Conservation (phyloP, 2,888 invertebrate genomes). For the Lithosia quadra region DNA sequence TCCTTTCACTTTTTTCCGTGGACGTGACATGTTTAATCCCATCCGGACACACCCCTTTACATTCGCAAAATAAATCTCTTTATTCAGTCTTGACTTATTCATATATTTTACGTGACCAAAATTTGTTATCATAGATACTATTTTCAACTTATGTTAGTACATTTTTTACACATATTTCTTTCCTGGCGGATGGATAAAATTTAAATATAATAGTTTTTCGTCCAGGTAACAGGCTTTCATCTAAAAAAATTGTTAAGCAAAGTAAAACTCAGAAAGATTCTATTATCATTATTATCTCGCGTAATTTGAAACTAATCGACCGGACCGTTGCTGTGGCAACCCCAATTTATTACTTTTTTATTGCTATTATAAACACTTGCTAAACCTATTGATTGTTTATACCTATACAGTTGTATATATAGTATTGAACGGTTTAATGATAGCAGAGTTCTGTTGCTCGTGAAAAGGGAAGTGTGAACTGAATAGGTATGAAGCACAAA, state of each 20-base stretch:
- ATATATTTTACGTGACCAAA: neutral
- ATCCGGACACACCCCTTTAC: neutral
- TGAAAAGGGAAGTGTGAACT: too few species aligned
- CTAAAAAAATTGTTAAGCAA: neutral
- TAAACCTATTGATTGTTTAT: slow-evolving; percentile 6
- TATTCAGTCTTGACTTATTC: slow-evolving; percentile 4
- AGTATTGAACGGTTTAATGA: too few species aligned
- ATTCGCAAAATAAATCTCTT: slow-evolving; percentile 4
- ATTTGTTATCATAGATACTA: neutral
- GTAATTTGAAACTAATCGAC: slow-evolving; percentile 7
- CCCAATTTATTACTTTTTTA: slow-evolving; percentile 19
- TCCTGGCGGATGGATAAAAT: neutral
- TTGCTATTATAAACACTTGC: slow-evolving; percentile 14
- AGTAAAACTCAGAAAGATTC: neutral
- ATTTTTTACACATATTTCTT: neutral
- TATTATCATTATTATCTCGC: too few species aligned
- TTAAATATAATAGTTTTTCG: too few species aligned
- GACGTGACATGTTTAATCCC: neutral
- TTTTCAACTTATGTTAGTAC: neutral
- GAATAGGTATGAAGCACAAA: too few species aligned
- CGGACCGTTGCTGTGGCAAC: slow-evolving; percentile 9
- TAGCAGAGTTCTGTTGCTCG: too few species aligned
- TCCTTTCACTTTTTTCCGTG: neutral
- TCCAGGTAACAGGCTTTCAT: too few species aligned
- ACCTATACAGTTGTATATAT: too few species aligned